Evolutionary conservation across 2,888 invertebrate species (phyloP).

Genomic region (Lepidochrysops patricia): DNA sequence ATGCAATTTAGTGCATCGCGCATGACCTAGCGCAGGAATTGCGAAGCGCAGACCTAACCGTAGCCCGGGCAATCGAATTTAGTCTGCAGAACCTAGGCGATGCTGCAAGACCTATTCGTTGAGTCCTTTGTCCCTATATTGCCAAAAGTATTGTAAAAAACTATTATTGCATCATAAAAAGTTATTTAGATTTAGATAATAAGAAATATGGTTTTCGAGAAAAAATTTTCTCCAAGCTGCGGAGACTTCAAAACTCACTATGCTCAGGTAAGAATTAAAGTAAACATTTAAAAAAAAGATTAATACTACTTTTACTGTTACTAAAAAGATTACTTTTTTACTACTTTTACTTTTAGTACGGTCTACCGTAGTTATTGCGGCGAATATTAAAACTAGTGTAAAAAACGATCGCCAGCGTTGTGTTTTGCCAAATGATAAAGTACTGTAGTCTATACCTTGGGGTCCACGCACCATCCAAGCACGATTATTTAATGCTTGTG

Average conservation of each 20-base stretch:
- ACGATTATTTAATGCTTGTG: too few species aligned
- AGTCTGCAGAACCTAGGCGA: constrained; percentile 6
- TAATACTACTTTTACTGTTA: too few species aligned
- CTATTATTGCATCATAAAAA: neutral
- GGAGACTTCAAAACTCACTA: neutral
- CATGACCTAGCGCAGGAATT: neutral
- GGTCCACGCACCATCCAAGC: too few species aligned
- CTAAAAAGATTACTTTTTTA: too few species aligned
- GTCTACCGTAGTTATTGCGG: too few species aligned
- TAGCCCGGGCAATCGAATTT: neutral
- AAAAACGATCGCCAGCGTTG: too few species aligned
- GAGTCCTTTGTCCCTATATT: neutral
- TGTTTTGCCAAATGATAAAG: too few species aligned
- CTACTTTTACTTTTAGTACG: too few species aligned
- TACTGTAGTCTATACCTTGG: too few species aligned
- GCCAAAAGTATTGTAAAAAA: neutral
- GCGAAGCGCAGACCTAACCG: neutral
- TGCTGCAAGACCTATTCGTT: neutral
- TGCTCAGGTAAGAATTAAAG: neutral
- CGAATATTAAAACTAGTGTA: too few species aligned
- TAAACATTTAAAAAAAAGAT: too few species aligned
- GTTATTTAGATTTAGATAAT: neutral
- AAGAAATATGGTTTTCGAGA: neutral
- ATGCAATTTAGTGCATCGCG: constrained; percentile 1
- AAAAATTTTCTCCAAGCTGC: neutral